Percentiles rank a stretch among this genome's conserved stretches.
Evolutionary conservation across 2,797 vertebrate species (phyloP).

Genomic region (Luscinia luscinia): DNA sequence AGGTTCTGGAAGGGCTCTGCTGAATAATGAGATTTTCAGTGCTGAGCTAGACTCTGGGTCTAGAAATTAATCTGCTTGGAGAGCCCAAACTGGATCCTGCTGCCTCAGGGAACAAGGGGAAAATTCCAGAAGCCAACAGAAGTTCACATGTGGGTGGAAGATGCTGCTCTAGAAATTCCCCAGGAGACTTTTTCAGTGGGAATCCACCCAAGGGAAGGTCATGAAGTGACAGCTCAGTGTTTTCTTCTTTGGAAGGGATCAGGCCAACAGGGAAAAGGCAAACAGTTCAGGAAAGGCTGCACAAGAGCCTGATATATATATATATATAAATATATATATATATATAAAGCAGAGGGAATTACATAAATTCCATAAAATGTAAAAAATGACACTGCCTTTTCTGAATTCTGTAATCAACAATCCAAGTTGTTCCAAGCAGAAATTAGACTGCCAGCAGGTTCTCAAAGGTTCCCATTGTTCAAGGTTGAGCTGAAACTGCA

Average conservation of each 20-base stretch:
- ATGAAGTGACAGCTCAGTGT: not conserved
- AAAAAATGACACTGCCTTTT: not conserved
- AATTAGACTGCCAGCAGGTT: not conserved
- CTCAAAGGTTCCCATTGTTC: not conserved
- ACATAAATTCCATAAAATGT: not conserved
- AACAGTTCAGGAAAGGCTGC: not conserved
- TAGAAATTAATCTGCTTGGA: not conserved
- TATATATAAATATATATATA: no score
- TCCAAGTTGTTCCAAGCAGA: not conserved
- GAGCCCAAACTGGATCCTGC: not conserved
- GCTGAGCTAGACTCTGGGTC: not conserved
- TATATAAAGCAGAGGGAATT: not conserved
- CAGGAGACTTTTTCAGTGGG: not conserved
- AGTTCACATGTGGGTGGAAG: accelerated
- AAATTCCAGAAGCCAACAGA: not conserved
- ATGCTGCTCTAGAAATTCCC: not conserved
- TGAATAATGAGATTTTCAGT: not conserved
- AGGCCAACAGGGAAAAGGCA: not conserved
- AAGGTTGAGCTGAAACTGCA: not conserved
- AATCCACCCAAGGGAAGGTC: not conserved
- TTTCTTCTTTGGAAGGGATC: not conserved
- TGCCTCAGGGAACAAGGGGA: not conserved
- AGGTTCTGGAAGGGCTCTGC: not conserved
- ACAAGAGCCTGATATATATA: not conserved
- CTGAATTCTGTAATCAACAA: not conserved